Evolutionary conservation across 2,888 invertebrate genomes (phyloP).

Genomic region (Pteria penguin): DNA sequence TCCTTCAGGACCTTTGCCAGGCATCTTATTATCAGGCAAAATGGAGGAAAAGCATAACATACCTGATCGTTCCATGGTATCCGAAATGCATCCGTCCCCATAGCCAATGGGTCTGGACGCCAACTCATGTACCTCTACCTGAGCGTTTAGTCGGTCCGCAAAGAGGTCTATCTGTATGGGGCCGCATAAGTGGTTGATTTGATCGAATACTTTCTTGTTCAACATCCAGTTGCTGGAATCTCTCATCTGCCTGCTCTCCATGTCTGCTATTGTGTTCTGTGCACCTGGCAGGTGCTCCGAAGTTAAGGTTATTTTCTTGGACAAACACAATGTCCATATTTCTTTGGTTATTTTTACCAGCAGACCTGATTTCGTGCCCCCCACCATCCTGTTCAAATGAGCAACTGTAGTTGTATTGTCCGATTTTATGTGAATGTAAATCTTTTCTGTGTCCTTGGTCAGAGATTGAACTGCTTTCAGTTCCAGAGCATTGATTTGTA

Average conservation of each 20-base stretch:
- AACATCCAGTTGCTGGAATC: slow-evolving; percentile 4
- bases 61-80: background rate
- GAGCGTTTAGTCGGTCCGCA: background rate
- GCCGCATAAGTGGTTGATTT: slow-evolving; percentile 1
- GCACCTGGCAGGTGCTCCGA: slow-evolving; percentile 4
- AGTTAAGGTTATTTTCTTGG: background rate
- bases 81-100: background rate
- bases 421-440: slow-evolving; percentile 10
- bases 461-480: slow-evolving; percentile 11
- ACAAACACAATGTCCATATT: background rate
- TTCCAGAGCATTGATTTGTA: slow-evolving; percentile 17
- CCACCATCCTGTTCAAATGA: slow-evolving; percentile 11
- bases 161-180: background rate
- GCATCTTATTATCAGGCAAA: slow-evolving; percentile 2
- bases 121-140: background rate
- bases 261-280: slow-evolving; percentile 1
- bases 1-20: background rate
- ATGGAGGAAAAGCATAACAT: background rate
- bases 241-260: background rate
- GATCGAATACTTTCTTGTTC: slow-evolving; percentile 9
- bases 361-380: background rate
- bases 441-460: slow-evolving; percentile 3
- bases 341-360: slow-evolving; percentile 4
- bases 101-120: background rate
- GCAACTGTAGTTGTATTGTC: slow-evolving; percentile 6